Evolutionary conservation across 2,888 invertebrate genomes (phyloP).

Genomic region (Stictocephala bisonia): DNA sequence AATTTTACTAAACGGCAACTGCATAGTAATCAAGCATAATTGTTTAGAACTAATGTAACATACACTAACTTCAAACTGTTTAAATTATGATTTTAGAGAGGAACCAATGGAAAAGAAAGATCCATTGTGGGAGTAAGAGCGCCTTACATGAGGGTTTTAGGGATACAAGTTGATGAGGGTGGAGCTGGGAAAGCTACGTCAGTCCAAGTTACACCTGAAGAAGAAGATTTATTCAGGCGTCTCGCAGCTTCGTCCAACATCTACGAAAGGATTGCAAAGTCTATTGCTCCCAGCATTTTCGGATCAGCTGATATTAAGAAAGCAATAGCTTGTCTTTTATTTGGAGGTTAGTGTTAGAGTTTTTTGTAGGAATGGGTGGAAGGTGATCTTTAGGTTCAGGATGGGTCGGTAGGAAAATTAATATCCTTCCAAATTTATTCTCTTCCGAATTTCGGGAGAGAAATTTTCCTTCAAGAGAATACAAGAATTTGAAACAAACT

Average conservation of each 20-base stretch:
- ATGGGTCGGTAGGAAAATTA: too few relatives aligned
- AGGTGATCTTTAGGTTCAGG: too few relatives aligned
- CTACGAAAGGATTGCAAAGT: slow-evolving; percentile 88
- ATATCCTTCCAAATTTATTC: neutral
- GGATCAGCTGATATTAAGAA: slow-evolving; percentile 96
- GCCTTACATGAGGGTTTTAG: slow-evolving; percentile 95
- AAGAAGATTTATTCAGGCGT: slow-evolving; percentile 85
- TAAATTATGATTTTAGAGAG: too few relatives aligned
- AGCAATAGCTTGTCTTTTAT: slow-evolving; percentile 93
- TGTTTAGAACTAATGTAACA: too few relatives aligned
- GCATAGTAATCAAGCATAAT: too few relatives aligned
- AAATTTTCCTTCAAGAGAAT: too few relatives aligned
- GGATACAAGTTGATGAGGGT: slow-evolving; percentile 86
- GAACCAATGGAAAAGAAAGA: slow-evolving; percentile 72
- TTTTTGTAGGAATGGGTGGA: neutral
- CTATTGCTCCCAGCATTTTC: slow-evolving; percentile 97
- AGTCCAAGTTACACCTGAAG: slow-evolving; percentile 71
- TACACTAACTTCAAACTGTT: too few relatives aligned
- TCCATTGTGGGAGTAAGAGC: slow-evolving; percentile 90
- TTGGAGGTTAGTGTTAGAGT: slow-evolving; percentile 76
- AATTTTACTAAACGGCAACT: too few relatives aligned
- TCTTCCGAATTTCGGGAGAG: neutral
- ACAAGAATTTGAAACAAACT: too few relatives aligned
- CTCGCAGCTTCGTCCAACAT: slow-evolving; percentile 88
- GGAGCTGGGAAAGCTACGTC: slow-evolving; percentile 70